Percentiles rank a stretch among this genome's conserved stretches.
These are phyloP conservation scores for Lochmaea crataegi DNA, from an alignment of 2,888 invertebrate species.

Conservation along the genomic window DNA sequence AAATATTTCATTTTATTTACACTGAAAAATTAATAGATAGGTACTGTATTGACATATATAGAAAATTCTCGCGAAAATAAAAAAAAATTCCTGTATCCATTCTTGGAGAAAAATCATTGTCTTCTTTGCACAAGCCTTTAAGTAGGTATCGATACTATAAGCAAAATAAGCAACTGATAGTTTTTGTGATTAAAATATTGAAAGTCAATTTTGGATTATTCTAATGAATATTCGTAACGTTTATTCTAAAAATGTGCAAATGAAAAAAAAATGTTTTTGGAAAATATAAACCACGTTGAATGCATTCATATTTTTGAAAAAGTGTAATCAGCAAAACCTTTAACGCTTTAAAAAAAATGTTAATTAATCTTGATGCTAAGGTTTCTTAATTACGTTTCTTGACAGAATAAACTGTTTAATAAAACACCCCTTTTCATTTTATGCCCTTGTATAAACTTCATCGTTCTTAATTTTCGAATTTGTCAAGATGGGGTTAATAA, in stretches of 20 bases:
- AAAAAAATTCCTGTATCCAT: no score
- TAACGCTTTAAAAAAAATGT: neutral
- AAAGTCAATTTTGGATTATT: no score
- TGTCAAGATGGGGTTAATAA: conserved; percentile 39
- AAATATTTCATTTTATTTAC: neutral
- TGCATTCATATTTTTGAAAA: neutral
- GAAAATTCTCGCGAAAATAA: no score
- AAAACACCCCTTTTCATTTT: conserved; percentile 26
- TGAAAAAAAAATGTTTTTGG: neutral
- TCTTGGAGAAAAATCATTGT: no score
- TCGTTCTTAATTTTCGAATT: conserved; percentile 33
- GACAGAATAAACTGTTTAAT: conserved; percentile 18
- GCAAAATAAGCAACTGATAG: no score
- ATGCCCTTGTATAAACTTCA: conserved; percentile 20
- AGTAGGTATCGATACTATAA: no score
- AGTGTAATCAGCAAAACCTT: neutral
- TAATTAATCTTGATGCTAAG: neutral
- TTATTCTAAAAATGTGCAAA: no score
- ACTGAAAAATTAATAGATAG: no score
- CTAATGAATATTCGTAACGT: no score
- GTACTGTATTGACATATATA: no score
- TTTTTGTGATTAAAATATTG: no score
- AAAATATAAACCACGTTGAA: neutral
- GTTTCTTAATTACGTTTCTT: conserved; percentile 5
- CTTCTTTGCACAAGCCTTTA: no score